Evolutionary conservation across 2,888 invertebrate genomes (phyloP), one percentile per base, ranked within the genome.

Genomic region (Cryptosula pallasiana): DNA sequence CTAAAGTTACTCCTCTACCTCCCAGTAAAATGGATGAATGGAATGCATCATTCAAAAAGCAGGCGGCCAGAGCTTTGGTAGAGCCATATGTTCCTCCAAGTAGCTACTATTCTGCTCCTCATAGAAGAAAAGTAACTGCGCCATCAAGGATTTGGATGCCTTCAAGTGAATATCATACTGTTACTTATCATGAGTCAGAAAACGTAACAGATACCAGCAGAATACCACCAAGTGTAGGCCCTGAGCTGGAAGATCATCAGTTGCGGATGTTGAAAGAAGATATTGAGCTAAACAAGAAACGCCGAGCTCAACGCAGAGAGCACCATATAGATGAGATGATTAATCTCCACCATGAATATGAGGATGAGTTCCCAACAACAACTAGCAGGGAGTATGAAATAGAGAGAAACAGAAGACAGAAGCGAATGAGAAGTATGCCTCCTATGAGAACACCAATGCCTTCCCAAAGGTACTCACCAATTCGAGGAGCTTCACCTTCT

Each of bases 91-190:
- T 32, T 32, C 34, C 63, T 29, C 9, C 34, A 32, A 27, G 9
- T 13, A 34, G n/a, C n/a, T 63, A 63, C n/a, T 32, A 63, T 32
- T 5, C 63, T 5, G 63, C 63, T 63, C 63, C 63, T 27, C 63
- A 20, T 32, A 63, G 63, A 32, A 27, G 63, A 27, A 63, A 63
- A 34, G 13, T 32, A 63, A 5, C 34, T 29, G 63, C 63, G 2
- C 63, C 63, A 25, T 63, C 63, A 9, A 63, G 63, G 32, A 9
- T 63, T 3, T 63, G 63, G 63, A 63, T 63, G 63, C 63, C 63
- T 29, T 63, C 63, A 29, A 32, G 13, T 25, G 63, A 63, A 32
- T 63, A 63, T 32, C 63, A 63, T 27, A 63, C 27, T 63, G 63
- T 32, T n/a, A 63, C 63, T n/a, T 20, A 63, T 34, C 27, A 63